A percentile compares a stretch with the other conserved stretches of the same genome.
Conservation (phyloP, 2,888 invertebrate species). For the Vesta saturnalis region DNA sequence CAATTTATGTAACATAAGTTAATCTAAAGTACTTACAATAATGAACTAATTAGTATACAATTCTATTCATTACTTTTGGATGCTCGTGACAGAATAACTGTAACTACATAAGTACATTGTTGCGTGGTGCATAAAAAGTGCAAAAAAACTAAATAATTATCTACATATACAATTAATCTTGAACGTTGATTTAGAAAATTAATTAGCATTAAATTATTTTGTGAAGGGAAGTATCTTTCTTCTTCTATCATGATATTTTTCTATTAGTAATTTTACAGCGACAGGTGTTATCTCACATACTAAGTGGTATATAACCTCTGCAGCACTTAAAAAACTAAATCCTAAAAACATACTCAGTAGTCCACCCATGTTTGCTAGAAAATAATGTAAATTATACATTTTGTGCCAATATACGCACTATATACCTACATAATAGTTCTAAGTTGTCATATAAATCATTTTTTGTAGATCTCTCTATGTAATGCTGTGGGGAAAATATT, state of each 20-base stretch:
- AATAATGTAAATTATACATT: background rate
- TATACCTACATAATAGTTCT: conserved; percentile 18
- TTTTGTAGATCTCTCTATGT: background rate
- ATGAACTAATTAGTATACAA: too few species aligned
- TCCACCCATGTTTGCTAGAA: conserved; percentile 24
- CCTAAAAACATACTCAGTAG: conserved; percentile 23
- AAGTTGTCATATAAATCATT: conserved; percentile 21
- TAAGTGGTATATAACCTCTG: conserved; percentile 17
- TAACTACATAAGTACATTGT: too few species aligned
- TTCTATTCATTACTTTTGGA: too few species aligned
- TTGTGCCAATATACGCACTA: background rate
- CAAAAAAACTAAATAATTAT: too few species aligned
- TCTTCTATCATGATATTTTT: background rate
- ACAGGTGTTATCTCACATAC: conserved; percentile 10
- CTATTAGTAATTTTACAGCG: too few species aligned
- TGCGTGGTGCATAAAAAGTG: too few species aligned
- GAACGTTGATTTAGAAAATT: too few species aligned
- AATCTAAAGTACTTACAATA: too few species aligned
- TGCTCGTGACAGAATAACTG: too few species aligned
- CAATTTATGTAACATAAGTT: too few species aligned
- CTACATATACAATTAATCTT: too few species aligned
- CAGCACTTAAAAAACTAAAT: conserved; percentile 24
- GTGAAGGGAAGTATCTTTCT: conserved; percentile 2
- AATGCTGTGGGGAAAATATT: background rate
- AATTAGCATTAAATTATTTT: too few species aligned